Conservation (phyloP, 2,113 vertebrate species). For the Rhinopomastus cyanomelas region DNA sequence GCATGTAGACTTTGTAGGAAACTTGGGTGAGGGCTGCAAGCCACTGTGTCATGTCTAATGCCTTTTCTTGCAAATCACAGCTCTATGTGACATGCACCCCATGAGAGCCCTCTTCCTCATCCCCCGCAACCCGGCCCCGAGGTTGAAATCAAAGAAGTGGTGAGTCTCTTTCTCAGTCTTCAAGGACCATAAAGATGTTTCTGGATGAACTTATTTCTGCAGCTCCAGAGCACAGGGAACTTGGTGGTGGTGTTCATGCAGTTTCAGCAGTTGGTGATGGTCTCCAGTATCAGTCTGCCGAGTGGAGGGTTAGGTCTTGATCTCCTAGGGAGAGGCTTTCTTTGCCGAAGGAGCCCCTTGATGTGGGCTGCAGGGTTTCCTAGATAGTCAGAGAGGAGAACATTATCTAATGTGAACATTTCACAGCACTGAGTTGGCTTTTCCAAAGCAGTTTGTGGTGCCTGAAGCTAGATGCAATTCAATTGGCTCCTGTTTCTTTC, state of each 20-base stretch:
- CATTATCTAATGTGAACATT: not conserved
- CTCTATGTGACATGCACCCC: conserved; percentile 98
- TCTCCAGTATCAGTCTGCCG: not conserved
- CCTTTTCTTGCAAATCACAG: conserved; percentile 74
- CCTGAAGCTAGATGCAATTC: not conserved
- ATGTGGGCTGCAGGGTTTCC: fast-evolving
- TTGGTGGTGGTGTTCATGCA: not conserved
- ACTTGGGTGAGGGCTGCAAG: fast-evolving
- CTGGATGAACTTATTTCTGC: not conserved
- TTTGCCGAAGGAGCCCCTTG: not conserved
- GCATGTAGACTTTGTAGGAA: not conserved
- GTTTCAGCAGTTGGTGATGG: not conserved
- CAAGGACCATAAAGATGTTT: fast-evolving
- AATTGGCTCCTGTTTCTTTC: not conserved
- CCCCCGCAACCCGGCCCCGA: conserved; percentile 94
- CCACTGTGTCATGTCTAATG: not conserved
- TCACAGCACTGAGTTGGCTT: not conserved
- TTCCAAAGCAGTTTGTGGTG: not conserved
- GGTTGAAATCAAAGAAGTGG: conserved; percentile 99
- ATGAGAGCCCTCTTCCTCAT: conserved; percentile 99
- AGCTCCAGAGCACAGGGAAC: fast-evolving
- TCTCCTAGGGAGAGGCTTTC: not conserved
- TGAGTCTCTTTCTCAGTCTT: conserved; percentile 71
- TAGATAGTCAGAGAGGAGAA: not conserved
- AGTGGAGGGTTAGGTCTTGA: not conserved